Evolutionary conservation across 2,797 vertebrate species (phyloP).

Genomic region (Paratrypauchen microcephalus): DNA sequence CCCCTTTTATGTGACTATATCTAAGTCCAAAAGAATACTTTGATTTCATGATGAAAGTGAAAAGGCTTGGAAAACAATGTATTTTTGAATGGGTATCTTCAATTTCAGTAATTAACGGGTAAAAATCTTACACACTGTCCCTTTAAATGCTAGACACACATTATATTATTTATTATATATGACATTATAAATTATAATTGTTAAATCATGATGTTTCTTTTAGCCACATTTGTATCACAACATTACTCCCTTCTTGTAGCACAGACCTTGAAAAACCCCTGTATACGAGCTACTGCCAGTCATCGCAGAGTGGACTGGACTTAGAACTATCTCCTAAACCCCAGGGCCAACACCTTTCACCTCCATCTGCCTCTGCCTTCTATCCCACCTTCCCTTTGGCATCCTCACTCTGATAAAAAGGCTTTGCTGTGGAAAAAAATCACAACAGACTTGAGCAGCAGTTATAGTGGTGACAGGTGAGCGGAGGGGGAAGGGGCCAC

Average conservation of each 20-base stretch:
- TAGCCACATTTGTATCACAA: background rate
- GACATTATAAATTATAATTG: background rate
- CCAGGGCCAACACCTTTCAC: constrained; percentile 49
- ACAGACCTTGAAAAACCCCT: constrained; percentile 4
- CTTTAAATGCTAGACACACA: too few relatives aligned
- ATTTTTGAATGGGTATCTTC: too few relatives aligned
- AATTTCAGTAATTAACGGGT: too few relatives aligned
- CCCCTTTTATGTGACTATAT: too few relatives aligned
- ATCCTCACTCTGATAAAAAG: constrained; percentile 50
- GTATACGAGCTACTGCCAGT: background rate
- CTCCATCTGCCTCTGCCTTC: constrained; percentile 26
- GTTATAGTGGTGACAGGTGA: constrained; percentile 47
- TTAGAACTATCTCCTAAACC: constrained; percentile 39
- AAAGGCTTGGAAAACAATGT: too few relatives aligned
- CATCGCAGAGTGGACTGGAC: constrained; percentile 35
- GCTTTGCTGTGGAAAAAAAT: constrained; percentile 39
- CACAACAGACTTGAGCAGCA: constrained; percentile 33
- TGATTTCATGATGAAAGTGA: too few relatives aligned
- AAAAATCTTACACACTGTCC: too few relatives aligned
- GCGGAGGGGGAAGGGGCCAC: constrained; percentile 24
- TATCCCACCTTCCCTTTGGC: constrained; percentile 22
- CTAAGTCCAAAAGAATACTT: too few relatives aligned
- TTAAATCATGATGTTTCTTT: background rate
- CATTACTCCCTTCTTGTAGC: background rate
- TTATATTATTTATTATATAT: too few relatives aligned